These are phyloP conservation scores for Cotesia chilonis DNA, from an alignment of 1,140 invertebrate species.

Conservation along the genomic window DNA sequence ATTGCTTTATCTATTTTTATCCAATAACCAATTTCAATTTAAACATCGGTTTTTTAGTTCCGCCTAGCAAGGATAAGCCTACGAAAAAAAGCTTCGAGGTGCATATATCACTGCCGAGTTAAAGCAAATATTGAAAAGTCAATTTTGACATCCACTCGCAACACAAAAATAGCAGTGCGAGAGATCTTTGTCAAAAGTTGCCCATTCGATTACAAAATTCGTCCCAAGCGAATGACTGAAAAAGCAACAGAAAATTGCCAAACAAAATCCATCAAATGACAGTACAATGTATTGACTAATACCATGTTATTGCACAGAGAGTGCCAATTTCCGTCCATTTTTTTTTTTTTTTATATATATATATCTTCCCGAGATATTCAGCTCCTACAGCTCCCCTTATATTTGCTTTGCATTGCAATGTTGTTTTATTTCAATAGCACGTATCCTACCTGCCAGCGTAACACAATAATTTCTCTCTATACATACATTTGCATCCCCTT, in stretches of 20 bases:
- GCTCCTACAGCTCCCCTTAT: background rate
- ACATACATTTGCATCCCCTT: background rate
- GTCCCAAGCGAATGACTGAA: conserved; percentile 6
- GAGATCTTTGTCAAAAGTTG: conserved; percentile 31
- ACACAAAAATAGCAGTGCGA: conserved; percentile 35
- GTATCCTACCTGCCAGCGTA: background rate
- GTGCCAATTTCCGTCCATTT: conserved; percentile 50
- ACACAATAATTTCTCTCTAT: background rate
- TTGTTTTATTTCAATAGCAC: too few relatives aligned
- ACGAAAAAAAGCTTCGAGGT: background rate
- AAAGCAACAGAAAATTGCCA: conserved; percentile 22
- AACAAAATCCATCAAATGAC: conserved; percentile 16
- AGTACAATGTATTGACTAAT: conserved; percentile 40
- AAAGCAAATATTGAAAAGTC: conserved; percentile 39
- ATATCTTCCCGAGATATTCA: background rate
- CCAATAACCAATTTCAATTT: too few relatives aligned
- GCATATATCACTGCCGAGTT: conserved; percentile 24
- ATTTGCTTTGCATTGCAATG: conserved; percentile 2
- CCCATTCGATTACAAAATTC: conserved; percentile 19
- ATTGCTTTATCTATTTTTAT: too few relatives aligned
- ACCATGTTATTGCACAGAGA: conserved; percentile 49
- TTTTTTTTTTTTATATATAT: conserved; percentile 36
- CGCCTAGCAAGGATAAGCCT: background rate
- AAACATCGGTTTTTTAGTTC: too few relatives aligned
- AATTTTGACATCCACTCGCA: conserved; percentile 39